phyloP scores from a whole-genome alignment of 1,140 invertebrate species.

The Aphis craccivora region DNA sequence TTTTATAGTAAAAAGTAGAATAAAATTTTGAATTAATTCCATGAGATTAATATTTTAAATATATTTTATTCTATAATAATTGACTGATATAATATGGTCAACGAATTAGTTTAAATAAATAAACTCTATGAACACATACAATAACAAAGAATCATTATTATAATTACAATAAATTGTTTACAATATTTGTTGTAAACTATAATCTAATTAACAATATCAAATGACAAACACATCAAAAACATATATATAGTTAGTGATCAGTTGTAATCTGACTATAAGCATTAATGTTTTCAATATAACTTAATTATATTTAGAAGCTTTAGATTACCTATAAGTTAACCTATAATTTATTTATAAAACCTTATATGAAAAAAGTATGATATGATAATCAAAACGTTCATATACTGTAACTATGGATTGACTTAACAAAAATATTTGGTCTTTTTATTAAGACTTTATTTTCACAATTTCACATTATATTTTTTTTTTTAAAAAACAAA shows the following conservation, averaged over 20 bases:
- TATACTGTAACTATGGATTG: too few species aligned
- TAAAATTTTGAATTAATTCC: not conserved
- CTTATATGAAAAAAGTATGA: not conserved
- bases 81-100: too few species aligned
- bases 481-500: not conserved
- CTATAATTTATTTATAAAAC: not conserved
- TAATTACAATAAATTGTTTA: too few species aligned
- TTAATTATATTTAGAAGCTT: not conserved
- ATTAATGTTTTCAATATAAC: not conserved
- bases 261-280: not conserved
- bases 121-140: too few species aligned
- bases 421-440: too few species aligned
- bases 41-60: not conserved
- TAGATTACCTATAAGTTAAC: too few species aligned
- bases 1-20: not conserved
- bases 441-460: not conserved
- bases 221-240: too few species aligned
- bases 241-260: too few species aligned
- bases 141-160: too few species aligned
- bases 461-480: not conserved
- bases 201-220: too few species aligned
- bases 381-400: not conserved
- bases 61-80: not conserved
- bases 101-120: too few species aligned
- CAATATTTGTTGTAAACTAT: too few species aligned